Evolutionary conservation across 2,113 vertebrate species (phyloP).

Genomic region (Perca flavescens): DNA sequence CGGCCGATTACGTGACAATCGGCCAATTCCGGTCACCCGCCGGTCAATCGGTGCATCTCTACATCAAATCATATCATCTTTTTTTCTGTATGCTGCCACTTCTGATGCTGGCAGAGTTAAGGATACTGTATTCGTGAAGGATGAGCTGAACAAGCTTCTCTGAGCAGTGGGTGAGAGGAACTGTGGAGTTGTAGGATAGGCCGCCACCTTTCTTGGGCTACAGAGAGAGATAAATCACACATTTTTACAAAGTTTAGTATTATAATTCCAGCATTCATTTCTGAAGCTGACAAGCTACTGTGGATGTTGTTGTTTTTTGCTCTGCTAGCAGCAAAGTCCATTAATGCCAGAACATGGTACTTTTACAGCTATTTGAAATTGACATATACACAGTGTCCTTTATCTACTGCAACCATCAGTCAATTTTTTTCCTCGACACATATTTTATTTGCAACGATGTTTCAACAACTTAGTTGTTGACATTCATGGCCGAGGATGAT

Average conservation of each 20-base stretch:
- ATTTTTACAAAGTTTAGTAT: not conserved
- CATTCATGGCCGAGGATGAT: not conserved
- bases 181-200: constrained; percentile 97
- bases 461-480: not conserved
- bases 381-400: not conserved
- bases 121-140: constrained; percentile 99
- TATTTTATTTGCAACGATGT: not conserved
- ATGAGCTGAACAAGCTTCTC: constrained; percentile 98
- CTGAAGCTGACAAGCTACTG: not conserved
- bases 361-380: not conserved
- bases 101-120: constrained; percentile 59
- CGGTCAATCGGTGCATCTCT: too few species aligned
- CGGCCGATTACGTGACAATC: too few species aligned
- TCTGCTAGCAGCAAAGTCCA: too few species aligned
- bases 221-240: constrained; percentile 10
- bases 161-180: constrained; percentile 94
- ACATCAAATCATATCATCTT: not conserved
- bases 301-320: not conserved
- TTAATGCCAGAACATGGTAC: not conserved
- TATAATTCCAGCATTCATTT: not conserved
- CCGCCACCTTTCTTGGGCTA: constrained; percentile 98
- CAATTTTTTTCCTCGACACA: not conserved
- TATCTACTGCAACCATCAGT: too few species aligned
- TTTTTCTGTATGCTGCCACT: not conserved
- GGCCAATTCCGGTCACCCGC: too few species aligned